Base-by-base conservation (phyloP, 2,888 invertebrate species). In the Drosophila borborema region DNA sequence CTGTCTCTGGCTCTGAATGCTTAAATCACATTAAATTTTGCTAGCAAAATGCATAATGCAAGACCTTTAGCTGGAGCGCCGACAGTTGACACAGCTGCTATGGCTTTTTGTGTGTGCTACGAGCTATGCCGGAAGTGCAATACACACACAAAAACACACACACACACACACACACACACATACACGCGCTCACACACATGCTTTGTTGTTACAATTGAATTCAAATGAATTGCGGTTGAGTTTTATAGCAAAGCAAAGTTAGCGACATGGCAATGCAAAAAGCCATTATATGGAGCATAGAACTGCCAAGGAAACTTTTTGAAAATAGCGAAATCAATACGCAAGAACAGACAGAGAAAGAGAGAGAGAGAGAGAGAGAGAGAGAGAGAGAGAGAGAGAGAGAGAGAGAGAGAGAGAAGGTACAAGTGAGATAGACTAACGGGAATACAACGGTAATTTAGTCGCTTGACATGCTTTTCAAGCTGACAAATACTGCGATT, bases 201-300 rank as follows among this genome's bases (percentile, higher is more conserved):
- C 46, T 59, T 80, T 74, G 73, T 66, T 81, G 68, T 67, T 70
- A 70, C 90, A 89, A 89, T 89, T 86, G 88, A 85, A 86, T 87
- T 84, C 78, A 82, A 86, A 89, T 83, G 85, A 89, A 86, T 86
- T 89, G 89, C 89, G 82, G 89, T 86, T 83, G 65, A 75, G 62
- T 77, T 74, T 64, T 72, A 77, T 73, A 71, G 69, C 74, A 80
- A 81, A 80, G 72, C 60, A 64, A 74, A 82, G 82, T 70, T 80
- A 73, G 70, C 61, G 69, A 61, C 68, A 64, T 58, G 48, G 68
- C 41, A 38, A 46, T 54, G 41, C 55, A 62, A 62, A 41, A 58
- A 69, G 36, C 20, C 20, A 31, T 43, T 38, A 49, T 18, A 23
- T 70, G 10, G 49, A 31, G 62, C 54, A 59, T 20, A 36, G 41